Conservation (phyloP, 2,888 invertebrate species). For the Alsophila aescularia region DNA sequence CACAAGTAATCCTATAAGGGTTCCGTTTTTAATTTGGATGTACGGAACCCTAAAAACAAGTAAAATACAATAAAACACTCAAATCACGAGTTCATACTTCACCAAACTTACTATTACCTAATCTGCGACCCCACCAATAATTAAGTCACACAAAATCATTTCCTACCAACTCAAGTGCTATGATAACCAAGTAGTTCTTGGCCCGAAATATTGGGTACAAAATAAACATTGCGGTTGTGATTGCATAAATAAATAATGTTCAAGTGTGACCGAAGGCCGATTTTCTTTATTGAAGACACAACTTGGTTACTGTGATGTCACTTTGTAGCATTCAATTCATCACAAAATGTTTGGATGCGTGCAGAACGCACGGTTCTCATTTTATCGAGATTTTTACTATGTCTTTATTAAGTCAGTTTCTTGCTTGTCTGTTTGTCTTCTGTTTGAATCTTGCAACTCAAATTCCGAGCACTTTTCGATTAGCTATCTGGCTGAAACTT, state of each 20-base stretch:
- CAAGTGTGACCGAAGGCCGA: constrained; percentile 19
- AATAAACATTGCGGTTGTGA: constrained; percentile 7
- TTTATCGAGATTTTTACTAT: too few species aligned
- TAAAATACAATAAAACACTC: not conserved
- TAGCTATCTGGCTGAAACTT: too few species aligned
- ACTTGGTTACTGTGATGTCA: not conserved
- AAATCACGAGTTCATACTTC: not conserved
- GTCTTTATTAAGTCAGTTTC: too few species aligned
- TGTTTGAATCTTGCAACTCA: too few species aligned
- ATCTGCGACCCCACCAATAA: not conserved
- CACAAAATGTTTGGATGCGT: too few species aligned
- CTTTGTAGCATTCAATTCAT: too few species aligned
- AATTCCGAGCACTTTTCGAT: too few species aligned
- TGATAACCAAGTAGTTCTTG: constrained; percentile 8
- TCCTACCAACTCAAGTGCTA: constrained; percentile 13
- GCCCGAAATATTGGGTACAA: constrained; percentile 20
- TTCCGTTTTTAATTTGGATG: too few species aligned
- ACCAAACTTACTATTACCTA: not conserved
- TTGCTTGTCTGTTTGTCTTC: too few species aligned
- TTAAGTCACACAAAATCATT: constrained; percentile 8
- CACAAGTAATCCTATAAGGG: too few species aligned
- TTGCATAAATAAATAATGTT: constrained; percentile 15
- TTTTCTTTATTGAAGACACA: constrained; percentile 12
- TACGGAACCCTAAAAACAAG: too few species aligned
- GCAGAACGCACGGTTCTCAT: too few species aligned